Evolutionary conservation across 1,140 invertebrate species (phyloP).

Genomic region (Plectrocnemia conspersa): DNA sequence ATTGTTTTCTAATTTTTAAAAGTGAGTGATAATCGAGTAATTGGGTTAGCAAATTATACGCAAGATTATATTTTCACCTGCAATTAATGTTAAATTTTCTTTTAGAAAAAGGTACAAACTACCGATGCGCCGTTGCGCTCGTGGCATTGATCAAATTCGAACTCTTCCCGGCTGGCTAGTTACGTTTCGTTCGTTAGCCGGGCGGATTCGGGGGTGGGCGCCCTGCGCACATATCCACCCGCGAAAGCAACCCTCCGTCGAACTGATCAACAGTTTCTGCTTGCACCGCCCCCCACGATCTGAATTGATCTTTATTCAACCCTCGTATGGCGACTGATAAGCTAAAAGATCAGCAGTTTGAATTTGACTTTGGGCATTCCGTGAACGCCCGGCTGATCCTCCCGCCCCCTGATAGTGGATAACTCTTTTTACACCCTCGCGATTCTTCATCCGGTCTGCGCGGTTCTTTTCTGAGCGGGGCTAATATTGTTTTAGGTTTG

Average conservation of each 20-base stretch:
- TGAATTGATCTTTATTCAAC: conserved; percentile 26
- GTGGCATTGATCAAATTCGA: conserved; percentile 10
- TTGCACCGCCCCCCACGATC: conserved; percentile 7
- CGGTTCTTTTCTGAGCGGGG: not conserved
- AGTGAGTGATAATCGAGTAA: too few relatives aligned
- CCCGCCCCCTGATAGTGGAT: conserved; percentile 1
- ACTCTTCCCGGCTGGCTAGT: too few relatives aligned
- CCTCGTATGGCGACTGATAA: conserved; percentile 31
- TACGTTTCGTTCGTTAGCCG: conserved; percentile 21
- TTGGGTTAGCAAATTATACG: too few relatives aligned
- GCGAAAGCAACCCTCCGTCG: conserved; percentile 5
- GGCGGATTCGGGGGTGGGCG: not conserved
- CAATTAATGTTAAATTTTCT: not conserved
- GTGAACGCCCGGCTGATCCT: conserved; percentile 4
- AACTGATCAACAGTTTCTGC: conserved; percentile 1
- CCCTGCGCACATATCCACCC: not conserved
- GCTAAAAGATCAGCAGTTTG: conserved; percentile 32
- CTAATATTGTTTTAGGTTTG: too few relatives aligned
- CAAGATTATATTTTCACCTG: not conserved
- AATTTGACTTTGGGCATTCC: conserved; percentile 33
- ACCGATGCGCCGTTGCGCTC: not conserved
- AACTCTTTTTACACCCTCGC: conserved; percentile 6
- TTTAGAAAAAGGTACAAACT: not conserved
- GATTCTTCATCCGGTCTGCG: conserved; percentile 5
- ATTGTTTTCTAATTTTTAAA: too few relatives aligned